These are phyloP conservation scores for Hylomyscus alleni DNA, from an alignment of 2,797 vertebrate genomes.

Conservation along the genomic window DNA sequence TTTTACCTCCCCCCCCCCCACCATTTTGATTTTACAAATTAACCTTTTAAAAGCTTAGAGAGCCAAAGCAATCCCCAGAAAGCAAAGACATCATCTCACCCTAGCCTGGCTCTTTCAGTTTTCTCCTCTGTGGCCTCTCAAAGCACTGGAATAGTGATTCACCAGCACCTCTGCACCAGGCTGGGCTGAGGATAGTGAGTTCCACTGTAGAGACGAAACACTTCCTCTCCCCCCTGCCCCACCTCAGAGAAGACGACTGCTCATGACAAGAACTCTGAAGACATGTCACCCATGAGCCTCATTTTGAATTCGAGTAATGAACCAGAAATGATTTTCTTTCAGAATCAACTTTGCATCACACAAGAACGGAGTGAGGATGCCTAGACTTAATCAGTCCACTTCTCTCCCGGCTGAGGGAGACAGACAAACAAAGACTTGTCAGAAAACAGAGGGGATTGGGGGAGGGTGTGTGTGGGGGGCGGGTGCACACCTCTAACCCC, in stretches of 20 bases:
- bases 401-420: neutral
- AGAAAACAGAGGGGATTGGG: neutral
- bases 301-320: conserved; percentile 18
- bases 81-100: neutral
- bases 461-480: too few relatives aligned
- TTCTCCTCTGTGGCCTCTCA: neutral
- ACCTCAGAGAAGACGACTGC: neutral
- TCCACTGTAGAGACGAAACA: neutral
- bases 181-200: neutral
- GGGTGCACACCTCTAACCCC: neutral
- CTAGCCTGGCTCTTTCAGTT: neutral
- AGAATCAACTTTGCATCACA: neutral
- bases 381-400: neutral
- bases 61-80: conserved; percentile 31
- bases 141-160: rapidly evolving
- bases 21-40: neutral
- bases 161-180: rapidly evolving
- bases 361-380: neutral
- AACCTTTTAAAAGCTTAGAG: conserved; percentile 6
- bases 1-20: neutral
- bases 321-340: conserved; percentile 15
- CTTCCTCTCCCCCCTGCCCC: neutral
- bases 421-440: neutral
- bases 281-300: neutral
- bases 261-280: conserved; percentile 15